These are phyloP conservation scores for Spea hammondii DNA, from an alignment of 2,797 vertebrate species.

Conservation along the genomic window DNA sequence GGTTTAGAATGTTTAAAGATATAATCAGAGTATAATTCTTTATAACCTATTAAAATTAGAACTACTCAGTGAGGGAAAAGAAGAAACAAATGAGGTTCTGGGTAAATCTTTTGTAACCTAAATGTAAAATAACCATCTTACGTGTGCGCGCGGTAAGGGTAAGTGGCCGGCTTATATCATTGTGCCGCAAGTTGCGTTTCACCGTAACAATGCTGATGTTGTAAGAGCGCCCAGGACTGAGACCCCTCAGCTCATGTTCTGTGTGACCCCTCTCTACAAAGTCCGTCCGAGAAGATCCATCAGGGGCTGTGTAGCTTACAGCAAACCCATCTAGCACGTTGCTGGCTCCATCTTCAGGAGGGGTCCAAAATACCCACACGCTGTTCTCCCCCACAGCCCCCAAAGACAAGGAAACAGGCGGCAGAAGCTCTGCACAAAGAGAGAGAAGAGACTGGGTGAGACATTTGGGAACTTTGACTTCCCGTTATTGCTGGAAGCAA, in stretches of 20 bases:
- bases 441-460: no score
- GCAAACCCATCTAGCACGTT: conserved; percentile 87
- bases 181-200: conserved; percentile 87
- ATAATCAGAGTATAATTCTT: no score
- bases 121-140: conserved; percentile 65
- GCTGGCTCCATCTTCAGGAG: conserved; percentile 72
- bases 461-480: background rate
- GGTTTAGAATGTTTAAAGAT: no score
- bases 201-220: conserved; percentile 95
- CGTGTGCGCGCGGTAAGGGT: conserved; percentile 86
- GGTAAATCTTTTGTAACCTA: no score
- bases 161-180: conserved; percentile 88
- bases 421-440: conserved; percentile 84
- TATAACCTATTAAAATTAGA: no score
- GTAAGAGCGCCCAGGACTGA: conserved; percentile 86
- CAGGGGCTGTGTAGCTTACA: conserved; percentile 84
- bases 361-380: conserved; percentile 90
- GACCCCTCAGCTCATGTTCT: conserved; percentile 81
- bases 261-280: conserved; percentile 84
- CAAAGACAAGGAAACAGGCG: conserved; percentile 89
- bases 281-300: conserved; percentile 81
- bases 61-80: no score
- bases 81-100: no score
- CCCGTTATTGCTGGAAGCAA: no score
- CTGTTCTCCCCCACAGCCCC: conserved; percentile 89